phyloP scores from a whole-genome alignment of 2,888 invertebrate species.

The Nymphalis polychloros region DNA sequence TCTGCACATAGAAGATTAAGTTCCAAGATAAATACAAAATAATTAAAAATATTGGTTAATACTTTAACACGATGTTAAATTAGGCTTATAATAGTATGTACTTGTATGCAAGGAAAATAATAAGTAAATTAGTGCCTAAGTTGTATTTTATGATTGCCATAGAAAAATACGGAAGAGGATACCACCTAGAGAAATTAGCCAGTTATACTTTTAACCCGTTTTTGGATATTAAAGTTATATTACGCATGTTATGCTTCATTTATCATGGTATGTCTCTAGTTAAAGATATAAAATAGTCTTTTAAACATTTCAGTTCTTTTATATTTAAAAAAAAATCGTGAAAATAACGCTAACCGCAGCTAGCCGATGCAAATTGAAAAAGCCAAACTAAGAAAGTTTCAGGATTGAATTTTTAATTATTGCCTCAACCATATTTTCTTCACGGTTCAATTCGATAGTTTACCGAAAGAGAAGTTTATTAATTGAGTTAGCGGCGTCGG shows the following conservation, averaged over 20 bases:
- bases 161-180: too few species aligned
- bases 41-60: conserved; percentile 1
- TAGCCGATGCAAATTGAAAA: conserved; percentile 32
- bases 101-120: neutral
- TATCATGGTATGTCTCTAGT: too few species aligned
- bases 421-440: conserved; percentile 37
- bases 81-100: neutral
- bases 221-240: too few species aligned
- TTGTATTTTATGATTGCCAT: neutral
- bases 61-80: conserved; percentile 7
- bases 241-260: too few species aligned
- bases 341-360: conserved; percentile 13
- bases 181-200: too few species aligned
- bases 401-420: conserved; percentile 36
- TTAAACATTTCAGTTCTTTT: neutral
- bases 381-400: conserved; percentile 31
- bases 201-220: too few species aligned
- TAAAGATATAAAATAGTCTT: neutral
- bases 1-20: conserved; percentile 1
- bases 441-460: conserved; percentile 46
- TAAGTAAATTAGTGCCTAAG: neutral
- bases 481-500: conserved; percentile 63
- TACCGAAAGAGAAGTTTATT: conserved; percentile 57
- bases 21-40: conserved; percentile 4
- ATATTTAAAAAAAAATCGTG: neutral